A percentile compares a stretch with the other conserved stretches of the same genome.
Evolutionary conservation across 37 sponge, comb jelly and placozoan species (phyloP).

Genomic region (Agelas oroides): DNA sequence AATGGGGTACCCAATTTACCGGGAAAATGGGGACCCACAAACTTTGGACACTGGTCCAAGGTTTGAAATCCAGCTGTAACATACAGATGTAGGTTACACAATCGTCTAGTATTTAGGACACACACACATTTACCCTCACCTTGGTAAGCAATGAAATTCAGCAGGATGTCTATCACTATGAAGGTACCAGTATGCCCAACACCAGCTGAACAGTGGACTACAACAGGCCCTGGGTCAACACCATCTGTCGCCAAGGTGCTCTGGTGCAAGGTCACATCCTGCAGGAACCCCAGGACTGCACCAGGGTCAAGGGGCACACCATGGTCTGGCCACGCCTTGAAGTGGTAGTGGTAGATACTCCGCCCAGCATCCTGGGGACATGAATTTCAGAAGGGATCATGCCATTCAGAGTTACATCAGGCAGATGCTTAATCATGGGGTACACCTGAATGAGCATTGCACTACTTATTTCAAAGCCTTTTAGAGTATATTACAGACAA

Average conservation of each 20-base stretch:
- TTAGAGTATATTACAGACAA: too few species aligned
- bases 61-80: too few species aligned
- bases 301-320: constrained; percentile 93
- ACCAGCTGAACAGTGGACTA: constrained; percentile 96
- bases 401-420: too few species aligned
- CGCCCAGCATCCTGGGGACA: constrained; percentile 28
- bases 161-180: constrained; percentile 87
- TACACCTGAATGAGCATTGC: too few species aligned
- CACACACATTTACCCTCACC: constrained; percentile 26
- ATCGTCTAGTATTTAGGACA: too few species aligned
- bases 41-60: too few species aligned
- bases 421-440: too few species aligned
- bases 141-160: constrained; percentile 78
- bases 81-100: too few species aligned
- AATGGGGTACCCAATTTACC: too few species aligned
- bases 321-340: constrained; percentile 94
- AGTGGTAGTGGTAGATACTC: constrained; percentile 80
- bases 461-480: too few species aligned
- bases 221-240: constrained; percentile 75
- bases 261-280: constrained; percentile 81
- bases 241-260: constrained; percentile 8
- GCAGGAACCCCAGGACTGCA: constrained; percentile 68
- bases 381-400: too few species aligned
- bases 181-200: constrained; percentile 95
- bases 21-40: too few species aligned